A percentile compares a stretch with the other conserved stretches of the same genome.
Evolutionary conservation across 2,113 vertebrate species (phyloP).

Genomic region (Prochilodus magdalenae): DNA sequence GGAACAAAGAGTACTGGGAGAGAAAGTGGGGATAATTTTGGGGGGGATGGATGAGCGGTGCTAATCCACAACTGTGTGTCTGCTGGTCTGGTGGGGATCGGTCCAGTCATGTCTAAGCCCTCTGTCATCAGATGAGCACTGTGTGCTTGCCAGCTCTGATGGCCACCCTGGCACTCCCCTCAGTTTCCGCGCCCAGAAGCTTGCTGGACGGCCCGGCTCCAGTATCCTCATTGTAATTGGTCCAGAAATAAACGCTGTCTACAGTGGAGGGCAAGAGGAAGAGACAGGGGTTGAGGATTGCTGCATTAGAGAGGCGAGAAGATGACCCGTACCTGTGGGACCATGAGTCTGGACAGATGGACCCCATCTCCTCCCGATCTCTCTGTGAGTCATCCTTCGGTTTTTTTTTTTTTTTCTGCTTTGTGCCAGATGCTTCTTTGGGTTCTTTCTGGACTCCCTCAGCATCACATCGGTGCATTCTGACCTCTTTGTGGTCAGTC

Average conservation of each 20-base stretch:
- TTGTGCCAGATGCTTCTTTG: not conserved
- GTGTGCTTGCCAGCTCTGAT: slow-evolving; percentile 29
- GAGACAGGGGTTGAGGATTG: not conserved
- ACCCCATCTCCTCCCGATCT: not conserved
- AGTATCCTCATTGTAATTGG: slow-evolving; percentile 19
- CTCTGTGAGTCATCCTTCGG: slow-evolving; percentile 17
- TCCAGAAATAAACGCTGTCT: slow-evolving; percentile 38
- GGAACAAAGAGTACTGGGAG: not conserved
- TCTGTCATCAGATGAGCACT: slow-evolving; percentile 17
- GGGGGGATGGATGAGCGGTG: not conserved
- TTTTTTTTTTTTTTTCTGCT: not conserved
- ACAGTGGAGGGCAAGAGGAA: slow-evolving; percentile 9
- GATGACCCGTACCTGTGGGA: slow-evolving; percentile 23
- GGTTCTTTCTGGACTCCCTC: not conserved
- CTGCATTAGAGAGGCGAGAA: not conserved
- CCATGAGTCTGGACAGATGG: slow-evolving; percentile 2
- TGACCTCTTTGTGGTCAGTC: not conserved
- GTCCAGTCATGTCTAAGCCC: slow-evolving; percentile 19
- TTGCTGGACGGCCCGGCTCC: not conserved
- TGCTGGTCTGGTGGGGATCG: not conserved
- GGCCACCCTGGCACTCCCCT: slow-evolving; percentile 29
- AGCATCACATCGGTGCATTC: not conserved
- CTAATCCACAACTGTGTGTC: slow-evolving; percentile 1
- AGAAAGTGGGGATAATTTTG: not conserved
- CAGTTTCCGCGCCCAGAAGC: slow-evolving; percentile 2